Conservation (phyloP, 2,113 vertebrate genomes). For the Ptyas mucosa region DNA sequence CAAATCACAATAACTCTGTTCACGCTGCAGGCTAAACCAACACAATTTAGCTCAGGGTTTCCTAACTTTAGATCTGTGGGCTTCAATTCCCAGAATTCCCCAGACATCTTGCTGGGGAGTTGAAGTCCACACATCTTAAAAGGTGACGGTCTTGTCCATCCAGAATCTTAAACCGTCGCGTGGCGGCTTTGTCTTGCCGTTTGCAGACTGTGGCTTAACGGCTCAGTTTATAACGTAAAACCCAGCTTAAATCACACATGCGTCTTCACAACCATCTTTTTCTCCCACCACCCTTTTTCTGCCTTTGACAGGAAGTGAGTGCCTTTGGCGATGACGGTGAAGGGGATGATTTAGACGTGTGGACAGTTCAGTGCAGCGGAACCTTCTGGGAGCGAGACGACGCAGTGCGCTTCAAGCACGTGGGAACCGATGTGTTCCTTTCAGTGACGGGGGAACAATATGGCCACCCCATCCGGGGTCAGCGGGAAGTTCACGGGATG, state of each 20-base stretch:
- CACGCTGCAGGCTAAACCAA: neutral
- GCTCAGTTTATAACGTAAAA: neutral
- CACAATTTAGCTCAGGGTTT: neutral
- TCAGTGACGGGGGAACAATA: slow-evolving; percentile 94
- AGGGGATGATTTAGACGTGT: slow-evolving; percentile 91
- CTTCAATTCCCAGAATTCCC: neutral
- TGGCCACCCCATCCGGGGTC: slow-evolving; percentile 90
- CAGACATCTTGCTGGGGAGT: neutral
- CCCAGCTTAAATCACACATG: neutral
- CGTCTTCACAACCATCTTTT: slow-evolving; percentile 37
- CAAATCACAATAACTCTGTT: neutral
- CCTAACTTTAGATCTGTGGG: neutral
- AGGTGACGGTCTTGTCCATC: neutral
- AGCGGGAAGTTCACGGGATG: slow-evolving; percentile 92
- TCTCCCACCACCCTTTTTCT: neutral
- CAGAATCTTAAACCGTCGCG: neutral
- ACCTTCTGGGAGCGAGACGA: slow-evolving; percentile 86
- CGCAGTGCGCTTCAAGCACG: slow-evolving; percentile 85
- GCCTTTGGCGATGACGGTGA: slow-evolving; percentile 95
- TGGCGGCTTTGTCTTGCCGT: neutral
- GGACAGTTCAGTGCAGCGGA: slow-evolving; percentile 87
- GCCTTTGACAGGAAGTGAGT: slow-evolving; percentile 85
- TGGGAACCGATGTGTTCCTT: slow-evolving; percentile 86
- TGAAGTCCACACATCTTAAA: neutral
- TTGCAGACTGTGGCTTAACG: neutral